These are phyloP conservation scores for Microtus pennsylvanicus DNA, from an alignment of 2,113 vertebrate species.

Conservation along the genomic window DNA sequence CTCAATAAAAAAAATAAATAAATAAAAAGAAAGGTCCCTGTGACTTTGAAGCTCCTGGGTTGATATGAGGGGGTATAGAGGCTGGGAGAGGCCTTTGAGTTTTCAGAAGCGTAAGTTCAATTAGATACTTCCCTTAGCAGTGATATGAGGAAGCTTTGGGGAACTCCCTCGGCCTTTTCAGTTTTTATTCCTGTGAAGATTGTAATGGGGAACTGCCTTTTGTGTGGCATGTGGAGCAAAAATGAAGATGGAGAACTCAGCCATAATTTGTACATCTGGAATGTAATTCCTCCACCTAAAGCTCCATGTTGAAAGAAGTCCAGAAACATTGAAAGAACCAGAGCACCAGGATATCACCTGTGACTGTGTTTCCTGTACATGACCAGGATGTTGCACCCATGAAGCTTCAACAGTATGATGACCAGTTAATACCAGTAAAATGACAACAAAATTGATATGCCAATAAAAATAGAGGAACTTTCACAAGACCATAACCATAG, in stretches of 20 bases:
- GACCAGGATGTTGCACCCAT: fast-evolving
- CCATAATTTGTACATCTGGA: background rate
- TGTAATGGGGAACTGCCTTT: background rate
- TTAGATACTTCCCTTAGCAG: background rate
- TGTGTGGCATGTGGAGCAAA: background rate
- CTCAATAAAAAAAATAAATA: too few relatives aligned
- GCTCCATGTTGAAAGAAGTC: background rate
- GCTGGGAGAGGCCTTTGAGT: background rate
- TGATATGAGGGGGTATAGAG: too few relatives aligned
- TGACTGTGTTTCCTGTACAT: background rate
- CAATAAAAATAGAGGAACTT: background rate
- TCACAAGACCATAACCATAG: background rate
- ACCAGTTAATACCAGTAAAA: too few relatives aligned
- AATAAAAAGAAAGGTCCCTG: background rate
- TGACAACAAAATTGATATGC: background rate
- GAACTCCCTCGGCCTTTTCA: background rate
- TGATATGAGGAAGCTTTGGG: background rate
- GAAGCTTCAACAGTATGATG: background rate
- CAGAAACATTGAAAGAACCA: background rate
- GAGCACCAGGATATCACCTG: fast-evolving
- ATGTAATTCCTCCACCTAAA: background rate
- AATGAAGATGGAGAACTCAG: background rate
- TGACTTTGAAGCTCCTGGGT: background rate
- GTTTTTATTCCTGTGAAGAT: background rate
- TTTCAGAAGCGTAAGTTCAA: background rate